These are phyloP conservation scores for Ammodytes dubius DNA, from an alignment of 2,113 vertebrate species.

Conservation along the genomic window DNA sequence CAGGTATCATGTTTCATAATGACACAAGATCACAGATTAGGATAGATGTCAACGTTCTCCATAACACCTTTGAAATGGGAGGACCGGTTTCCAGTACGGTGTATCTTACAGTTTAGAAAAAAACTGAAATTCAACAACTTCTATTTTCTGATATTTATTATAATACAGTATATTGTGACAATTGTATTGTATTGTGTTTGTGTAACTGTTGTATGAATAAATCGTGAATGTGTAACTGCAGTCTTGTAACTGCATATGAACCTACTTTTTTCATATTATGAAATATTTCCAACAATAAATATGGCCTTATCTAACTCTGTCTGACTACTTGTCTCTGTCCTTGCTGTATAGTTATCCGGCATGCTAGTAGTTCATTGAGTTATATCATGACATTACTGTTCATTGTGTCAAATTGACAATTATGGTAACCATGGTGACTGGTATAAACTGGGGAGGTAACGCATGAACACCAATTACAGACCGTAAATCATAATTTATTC, in stretches of 20 bases:
- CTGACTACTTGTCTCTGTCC: neutral
- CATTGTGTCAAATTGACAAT: neutral
- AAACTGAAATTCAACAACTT: neutral
- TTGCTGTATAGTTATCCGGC: neutral
- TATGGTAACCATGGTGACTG: slow-evolving; percentile 15
- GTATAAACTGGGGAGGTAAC: neutral
- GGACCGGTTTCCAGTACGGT: neutral
- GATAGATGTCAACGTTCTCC: neutral
- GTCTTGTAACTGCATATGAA: neutral
- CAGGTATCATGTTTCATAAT: neutral
- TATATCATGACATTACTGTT: neutral
- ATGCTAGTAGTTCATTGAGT: neutral
- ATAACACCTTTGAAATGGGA: neutral
- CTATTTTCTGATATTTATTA: neutral
- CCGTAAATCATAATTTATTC: neutral
- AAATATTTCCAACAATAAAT: slow-evolving; percentile 14
- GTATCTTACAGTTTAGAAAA: neutral
- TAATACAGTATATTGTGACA: neutral
- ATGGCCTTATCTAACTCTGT: neutral
- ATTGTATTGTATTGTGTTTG: neutral
- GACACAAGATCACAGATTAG: neutral
- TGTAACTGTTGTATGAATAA: neutral
- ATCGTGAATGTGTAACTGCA: neutral
- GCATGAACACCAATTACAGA: neutral
- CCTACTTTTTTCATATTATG: neutral